A percentile compares a stretch with the other conserved stretches of the same genome.
phyloP scores from a whole-genome alignment of 2,113 vertebrate species.

The Trinectes maculatus region DNA sequence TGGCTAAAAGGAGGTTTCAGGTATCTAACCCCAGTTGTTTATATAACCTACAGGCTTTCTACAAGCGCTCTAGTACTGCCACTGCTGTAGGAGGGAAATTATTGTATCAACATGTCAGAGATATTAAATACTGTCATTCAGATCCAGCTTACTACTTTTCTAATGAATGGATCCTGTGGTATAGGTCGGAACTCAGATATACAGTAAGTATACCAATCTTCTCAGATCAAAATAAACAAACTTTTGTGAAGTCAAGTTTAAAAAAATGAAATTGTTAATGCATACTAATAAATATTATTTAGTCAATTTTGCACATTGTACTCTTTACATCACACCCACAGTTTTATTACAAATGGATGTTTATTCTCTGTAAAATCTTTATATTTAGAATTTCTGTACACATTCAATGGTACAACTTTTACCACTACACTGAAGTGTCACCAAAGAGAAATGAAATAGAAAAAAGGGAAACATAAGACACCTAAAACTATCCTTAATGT shows the following conservation, averaged over 20 bases:
- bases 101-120: no score
- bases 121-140: no score
- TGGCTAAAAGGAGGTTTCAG: no score
- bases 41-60: no score
- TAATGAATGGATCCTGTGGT: no score
- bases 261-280: conserved; percentile 77
- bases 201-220: neutral
- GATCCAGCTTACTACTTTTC: no score
- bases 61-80: no score
- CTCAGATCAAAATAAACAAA: neutral
- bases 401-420: conserved; percentile 93
- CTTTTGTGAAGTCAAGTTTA: neutral
- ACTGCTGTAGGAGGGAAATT: no score
- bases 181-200: no score
- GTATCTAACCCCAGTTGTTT: no score
- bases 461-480: conserved; percentile 74
- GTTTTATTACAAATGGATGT: conserved; percentile 92
- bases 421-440: conserved; percentile 91
- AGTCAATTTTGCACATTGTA: conserved; percentile 95
- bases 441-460: conserved; percentile 79
- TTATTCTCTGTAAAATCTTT: conserved; percentile 92
- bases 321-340: conserved; percentile 93
- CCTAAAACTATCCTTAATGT: conserved; percentile 82
- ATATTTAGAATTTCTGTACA: conserved; percentile 97
- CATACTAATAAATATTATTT: conserved; percentile 99